Evolutionary conservation across 2,113 vertebrate species (phyloP).

Genomic region (Nothobranchius furzeri): DNA sequence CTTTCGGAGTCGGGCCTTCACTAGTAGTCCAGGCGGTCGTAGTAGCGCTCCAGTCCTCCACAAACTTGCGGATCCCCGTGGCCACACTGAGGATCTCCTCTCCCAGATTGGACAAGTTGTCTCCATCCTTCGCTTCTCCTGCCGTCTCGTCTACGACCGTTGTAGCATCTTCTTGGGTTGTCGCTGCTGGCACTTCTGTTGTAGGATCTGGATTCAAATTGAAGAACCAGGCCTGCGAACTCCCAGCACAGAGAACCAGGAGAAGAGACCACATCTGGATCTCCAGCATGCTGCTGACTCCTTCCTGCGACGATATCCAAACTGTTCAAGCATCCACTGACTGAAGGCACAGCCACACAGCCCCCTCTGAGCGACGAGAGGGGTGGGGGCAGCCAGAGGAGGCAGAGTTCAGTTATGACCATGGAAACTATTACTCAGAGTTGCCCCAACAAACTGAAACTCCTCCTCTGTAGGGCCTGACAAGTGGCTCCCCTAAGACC

Average conservation of each 20-base stretch:
- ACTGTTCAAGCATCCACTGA: slow-evolving; percentile 32
- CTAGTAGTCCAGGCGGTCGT: slow-evolving; percentile 25
- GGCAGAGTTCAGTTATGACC: slow-evolving; percentile 37
- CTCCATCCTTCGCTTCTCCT: slow-evolving; percentile 32
- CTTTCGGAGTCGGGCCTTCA: slow-evolving; percentile 31
- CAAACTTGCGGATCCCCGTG: slow-evolving; percentile 66
- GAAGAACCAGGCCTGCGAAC: slow-evolving; percentile 63
- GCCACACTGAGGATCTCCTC: slow-evolving; percentile 74
- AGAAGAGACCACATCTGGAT: slow-evolving; percentile 47
- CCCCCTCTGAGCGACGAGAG: slow-evolving; percentile 34
- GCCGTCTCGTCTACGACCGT: neutral
- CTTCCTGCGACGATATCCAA: slow-evolving; percentile 27
- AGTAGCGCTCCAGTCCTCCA: slow-evolving; percentile 71
- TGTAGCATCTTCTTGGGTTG: neutral
- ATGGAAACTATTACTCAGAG: slow-evolving; percentile 46
- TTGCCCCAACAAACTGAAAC: slow-evolving; percentile 38
- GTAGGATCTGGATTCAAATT: rapidly evolving
- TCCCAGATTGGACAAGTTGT: slow-evolving; percentile 70
- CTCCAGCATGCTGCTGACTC: slow-evolving; percentile 49
- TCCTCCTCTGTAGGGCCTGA: slow-evolving; percentile 48
- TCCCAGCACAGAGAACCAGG: slow-evolving; percentile 44
- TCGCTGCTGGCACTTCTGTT: neutral
- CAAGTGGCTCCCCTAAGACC: slow-evolving; percentile 39
- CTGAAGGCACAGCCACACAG: slow-evolving; percentile 33
- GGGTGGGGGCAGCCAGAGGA: slow-evolving; percentile 10